Base-by-base conservation (phyloP, 2,113 vertebrate genomes). In the Carassius gibelio region DNA sequence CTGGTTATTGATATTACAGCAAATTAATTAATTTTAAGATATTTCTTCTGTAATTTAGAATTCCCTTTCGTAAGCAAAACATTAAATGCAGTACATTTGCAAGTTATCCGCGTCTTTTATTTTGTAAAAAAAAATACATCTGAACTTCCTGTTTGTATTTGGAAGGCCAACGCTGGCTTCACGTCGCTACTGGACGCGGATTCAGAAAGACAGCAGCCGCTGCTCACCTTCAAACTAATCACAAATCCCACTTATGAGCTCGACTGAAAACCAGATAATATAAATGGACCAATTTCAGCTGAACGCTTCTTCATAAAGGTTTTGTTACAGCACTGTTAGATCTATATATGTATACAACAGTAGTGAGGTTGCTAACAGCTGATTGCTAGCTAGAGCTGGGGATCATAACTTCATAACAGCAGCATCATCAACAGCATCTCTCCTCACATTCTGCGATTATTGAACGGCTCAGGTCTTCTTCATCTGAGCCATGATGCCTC, bases 91-190 rank as follows among this genome's bases (percentile, higher is more conserved):
- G 17, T 71, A 15, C 8, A 38, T 71, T 21, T 21, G 19, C 4
- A 9, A 5, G 38, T 72, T 3, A n/a, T 42, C 4, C 4, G 50
- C 64, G n/a, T 48, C 69, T 83, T 83, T 83, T 83, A 83, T 74
- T 83, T 83, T 83, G 68, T 83, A 38, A 48, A 1, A 3, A 50
- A 57, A 21, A 4, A 81, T 30, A 69, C 5, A 55, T 55, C 79
- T n/a, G 66, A n/a, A 83, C 68, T 83, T 83, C 81, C 81, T 83
- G 81, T 83, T 83, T 72, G 81, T 38, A 14, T 83, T 38, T 17
- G 68, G 50, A 42, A 59, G 48, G 34, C 68, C 23, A 57, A 36
- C 13, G 50, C 66, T 83, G 30, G 45, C 48, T 83, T 83, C 81
- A 83, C 52, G 4, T 57, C 50, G 50, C 68, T 5, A 13, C 34